Conservation (phyloP, 1,140 invertebrate species). For the Bathynomus jamesi region DNA sequence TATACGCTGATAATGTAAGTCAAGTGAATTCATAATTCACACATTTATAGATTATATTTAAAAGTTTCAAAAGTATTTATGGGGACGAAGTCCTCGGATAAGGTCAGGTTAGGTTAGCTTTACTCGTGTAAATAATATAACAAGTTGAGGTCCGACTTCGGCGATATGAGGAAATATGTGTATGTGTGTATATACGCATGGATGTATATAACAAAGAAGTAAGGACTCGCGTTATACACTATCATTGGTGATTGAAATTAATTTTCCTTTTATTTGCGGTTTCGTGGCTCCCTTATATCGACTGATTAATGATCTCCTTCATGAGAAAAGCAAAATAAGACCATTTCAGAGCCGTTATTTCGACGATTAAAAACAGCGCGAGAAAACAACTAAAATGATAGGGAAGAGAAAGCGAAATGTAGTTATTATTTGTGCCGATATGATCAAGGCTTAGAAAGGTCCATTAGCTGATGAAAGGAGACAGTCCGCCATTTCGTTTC, state of each 20-base stretch:
- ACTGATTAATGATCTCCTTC: background rate
- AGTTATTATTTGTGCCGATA: constrained; percentile 1
- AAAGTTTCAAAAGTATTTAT: too few species aligned
- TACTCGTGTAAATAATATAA: too few species aligned
- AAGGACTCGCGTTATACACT: background rate
- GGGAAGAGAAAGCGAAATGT: background rate
- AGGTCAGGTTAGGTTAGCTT: too few species aligned
- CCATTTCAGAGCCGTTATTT: background rate
- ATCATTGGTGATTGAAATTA: background rate
- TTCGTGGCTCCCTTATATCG: background rate
- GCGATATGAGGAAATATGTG: too few species aligned
- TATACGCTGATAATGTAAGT: too few species aligned
- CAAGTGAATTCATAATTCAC: too few species aligned
- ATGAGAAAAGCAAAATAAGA: background rate
- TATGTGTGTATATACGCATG: too few species aligned
- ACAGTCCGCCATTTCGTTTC: background rate
- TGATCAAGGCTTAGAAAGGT: constrained; percentile 5
- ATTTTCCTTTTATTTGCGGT: background rate
- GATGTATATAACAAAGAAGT: background rate
- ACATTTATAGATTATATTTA: too few species aligned
- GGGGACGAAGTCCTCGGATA: too few species aligned
- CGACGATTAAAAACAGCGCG: background rate
- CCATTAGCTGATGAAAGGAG: background rate
- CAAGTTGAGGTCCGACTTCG: too few species aligned
- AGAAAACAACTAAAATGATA: background rate